These are phyloP conservation scores for Petrosia ficiformis DNA, from an alignment of 37 sponge, comb jelly and placozoan species.

Conservation along the genomic window DNA sequence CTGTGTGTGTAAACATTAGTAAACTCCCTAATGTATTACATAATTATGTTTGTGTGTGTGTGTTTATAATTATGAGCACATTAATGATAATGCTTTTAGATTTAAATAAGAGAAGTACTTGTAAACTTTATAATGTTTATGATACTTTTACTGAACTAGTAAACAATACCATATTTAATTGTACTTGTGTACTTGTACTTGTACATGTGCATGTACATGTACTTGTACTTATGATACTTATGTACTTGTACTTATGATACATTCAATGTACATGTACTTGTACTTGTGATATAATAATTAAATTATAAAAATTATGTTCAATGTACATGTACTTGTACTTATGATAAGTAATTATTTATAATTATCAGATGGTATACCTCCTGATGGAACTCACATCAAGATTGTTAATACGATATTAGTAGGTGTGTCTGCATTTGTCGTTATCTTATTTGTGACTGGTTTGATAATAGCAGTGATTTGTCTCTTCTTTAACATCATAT, in stretches of 20 bases:
- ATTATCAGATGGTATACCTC: conserved; percentile 31
- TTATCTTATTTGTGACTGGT: neutral
- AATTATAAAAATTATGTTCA: too few relatives aligned
- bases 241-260: neutral
- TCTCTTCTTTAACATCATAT: conserved; percentile 17
- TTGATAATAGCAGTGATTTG: neutral
- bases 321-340: too few relatives aligned
- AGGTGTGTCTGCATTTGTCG: neutral
- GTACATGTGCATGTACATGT: neutral
- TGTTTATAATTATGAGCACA: too few relatives aligned
- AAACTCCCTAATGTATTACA: too few relatives aligned
- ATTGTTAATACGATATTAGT: neutral
- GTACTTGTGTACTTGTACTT: too few relatives aligned
- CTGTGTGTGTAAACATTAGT: too few relatives aligned
- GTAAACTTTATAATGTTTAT: too few relatives aligned
- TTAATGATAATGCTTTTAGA: too few relatives aligned
- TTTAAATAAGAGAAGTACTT: too few relatives aligned
- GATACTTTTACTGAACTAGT: too few relatives aligned
- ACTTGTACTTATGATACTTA: neutral
- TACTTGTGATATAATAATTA: neutral
- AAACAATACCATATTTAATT: too few relatives aligned
- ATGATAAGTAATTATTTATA: neutral
- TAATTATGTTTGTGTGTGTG: too few relatives aligned
- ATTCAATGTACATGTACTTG: neutral
- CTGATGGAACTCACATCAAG: conserved; percentile 27